Conservation (phyloP, 2,113 vertebrate genomes). For the Rhinoderma darwinii region DNA sequence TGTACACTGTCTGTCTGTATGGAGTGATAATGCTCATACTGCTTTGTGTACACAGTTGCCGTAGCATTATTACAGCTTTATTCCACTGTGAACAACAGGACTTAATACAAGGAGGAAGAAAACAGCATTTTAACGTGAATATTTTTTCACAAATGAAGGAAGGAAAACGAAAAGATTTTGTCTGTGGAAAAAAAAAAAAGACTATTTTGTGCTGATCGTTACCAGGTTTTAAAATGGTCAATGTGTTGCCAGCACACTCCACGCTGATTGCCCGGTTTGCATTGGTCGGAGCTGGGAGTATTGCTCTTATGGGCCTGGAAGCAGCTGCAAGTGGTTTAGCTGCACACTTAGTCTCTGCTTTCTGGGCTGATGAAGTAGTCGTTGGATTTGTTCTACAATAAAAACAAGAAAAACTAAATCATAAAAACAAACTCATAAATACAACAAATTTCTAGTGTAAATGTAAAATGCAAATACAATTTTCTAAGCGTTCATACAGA, state of each 20-base stretch:
- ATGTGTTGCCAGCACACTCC: slow-evolving; percentile 66
- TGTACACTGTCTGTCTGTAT: too few species aligned
- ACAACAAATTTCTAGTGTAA: neutral
- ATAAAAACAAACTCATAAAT: neutral
- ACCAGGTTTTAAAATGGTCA: slow-evolving; percentile 71
- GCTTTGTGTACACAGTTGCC: too few species aligned
- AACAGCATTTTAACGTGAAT: neutral
- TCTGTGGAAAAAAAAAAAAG: neutral
- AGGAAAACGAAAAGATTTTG: neutral
- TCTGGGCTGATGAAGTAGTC: slow-evolving; percentile 63
- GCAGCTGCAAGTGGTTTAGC: slow-evolving; percentile 75
- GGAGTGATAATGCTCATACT: too few species aligned
- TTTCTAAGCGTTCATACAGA: too few species aligned
- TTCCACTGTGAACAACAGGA: too few species aligned
- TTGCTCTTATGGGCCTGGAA: slow-evolving; percentile 87
- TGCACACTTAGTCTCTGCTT: slow-evolving; percentile 72
- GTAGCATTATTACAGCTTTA: too few species aligned
- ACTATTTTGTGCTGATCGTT: slow-evolving; percentile 47
- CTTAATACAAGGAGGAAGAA: too few species aligned
- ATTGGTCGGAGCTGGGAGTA: slow-evolving; percentile 82
- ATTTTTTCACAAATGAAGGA: neutral
- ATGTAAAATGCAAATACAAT: neutral
- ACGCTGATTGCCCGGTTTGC: slow-evolving; percentile 71
- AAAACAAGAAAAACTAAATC: neutral
- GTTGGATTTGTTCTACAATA: neutral